phyloP scores from a whole-genome alignment of 2,797 vertebrate genomes.

The Poeciliopsis turneri region DNA sequence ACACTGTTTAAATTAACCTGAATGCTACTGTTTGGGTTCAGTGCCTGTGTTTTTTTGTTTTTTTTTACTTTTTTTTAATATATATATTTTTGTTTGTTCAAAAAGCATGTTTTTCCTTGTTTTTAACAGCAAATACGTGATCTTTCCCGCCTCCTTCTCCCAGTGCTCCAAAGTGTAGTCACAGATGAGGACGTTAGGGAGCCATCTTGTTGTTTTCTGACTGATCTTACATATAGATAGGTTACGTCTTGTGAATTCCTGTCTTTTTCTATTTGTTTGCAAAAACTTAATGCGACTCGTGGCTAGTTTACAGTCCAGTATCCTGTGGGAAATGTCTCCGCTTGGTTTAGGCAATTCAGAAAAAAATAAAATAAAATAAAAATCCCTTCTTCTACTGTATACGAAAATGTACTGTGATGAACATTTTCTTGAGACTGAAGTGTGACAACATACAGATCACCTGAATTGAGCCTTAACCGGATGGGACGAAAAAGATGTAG shows the following conservation, averaged over 20 bases:
- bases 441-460: conserved; percentile 39
- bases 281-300: conserved; percentile 44
- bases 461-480: conserved; percentile 46
- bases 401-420: conserved; percentile 72
- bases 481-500: conserved; percentile 47
- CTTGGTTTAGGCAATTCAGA: conserved; percentile 33
- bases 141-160: conserved; percentile 26
- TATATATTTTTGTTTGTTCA: conserved; percentile 35
- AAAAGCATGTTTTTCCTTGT: conserved; percentile 59
- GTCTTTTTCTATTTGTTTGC: conserved; percentile 53
- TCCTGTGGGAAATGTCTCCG: conserved; percentile 32
- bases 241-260: conserved; percentile 50
- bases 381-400: conserved; percentile 61
- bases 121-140: conserved; percentile 46
- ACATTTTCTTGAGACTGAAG: conserved; percentile 51
- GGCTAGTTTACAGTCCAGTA: conserved; percentile 62
- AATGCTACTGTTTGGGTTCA: conserved; percentile 70
- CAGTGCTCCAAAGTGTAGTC: conserved; percentile 33
- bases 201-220: conserved; percentile 36
- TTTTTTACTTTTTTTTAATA: conserved; percentile 16
- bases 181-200: conserved; percentile 37
- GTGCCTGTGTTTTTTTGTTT: conserved; percentile 70
- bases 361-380: conserved; percentile 2
- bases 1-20: conserved; percentile 67
- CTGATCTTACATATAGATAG: conserved; percentile 34